Conservation (phyloP, 2,888 invertebrate genomes). For the Globia sparganii region DNA sequence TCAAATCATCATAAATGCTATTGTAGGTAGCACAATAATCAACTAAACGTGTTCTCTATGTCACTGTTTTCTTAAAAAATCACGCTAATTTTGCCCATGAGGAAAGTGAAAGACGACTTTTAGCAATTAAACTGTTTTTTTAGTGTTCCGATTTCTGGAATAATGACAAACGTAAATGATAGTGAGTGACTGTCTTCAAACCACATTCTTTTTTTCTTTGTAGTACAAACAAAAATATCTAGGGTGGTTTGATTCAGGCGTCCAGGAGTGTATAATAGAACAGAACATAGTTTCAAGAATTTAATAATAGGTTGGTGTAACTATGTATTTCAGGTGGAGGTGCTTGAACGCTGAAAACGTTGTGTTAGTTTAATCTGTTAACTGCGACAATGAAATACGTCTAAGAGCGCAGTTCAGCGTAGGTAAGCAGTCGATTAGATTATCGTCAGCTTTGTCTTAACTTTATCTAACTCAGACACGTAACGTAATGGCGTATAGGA, state of each 20-base stretch:
- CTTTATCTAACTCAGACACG: conserved; percentile 41
- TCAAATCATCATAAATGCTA: too few relatives aligned
- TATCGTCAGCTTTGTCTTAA: conserved; percentile 34
- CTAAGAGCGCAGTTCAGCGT: background rate
- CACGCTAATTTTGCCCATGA: background rate
- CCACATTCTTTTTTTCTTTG: background rate
- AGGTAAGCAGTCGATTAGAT: conserved; percentile 9
- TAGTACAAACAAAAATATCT: background rate
- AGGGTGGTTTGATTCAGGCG: background rate
- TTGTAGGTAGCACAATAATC: background rate
- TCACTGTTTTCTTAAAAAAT: background rate
- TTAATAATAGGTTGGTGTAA: background rate
- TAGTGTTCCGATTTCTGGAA: background rate
- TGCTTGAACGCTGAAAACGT: conserved; percentile 1
- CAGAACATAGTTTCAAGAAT: background rate
- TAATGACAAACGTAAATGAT: background rate
- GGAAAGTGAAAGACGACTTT: background rate
- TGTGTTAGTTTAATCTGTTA: conserved; percentile 10
- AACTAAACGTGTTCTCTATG: background rate
- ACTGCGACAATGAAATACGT: background rate
- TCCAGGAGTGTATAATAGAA: background rate
- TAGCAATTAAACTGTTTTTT: background rate
- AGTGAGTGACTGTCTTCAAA: background rate
- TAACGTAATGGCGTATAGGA: conserved; percentile 31
- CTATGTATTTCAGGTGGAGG: background rate